Conservation (phyloP, 64 coral and sea anemone species). For the Stylophora pistillata region DNA sequence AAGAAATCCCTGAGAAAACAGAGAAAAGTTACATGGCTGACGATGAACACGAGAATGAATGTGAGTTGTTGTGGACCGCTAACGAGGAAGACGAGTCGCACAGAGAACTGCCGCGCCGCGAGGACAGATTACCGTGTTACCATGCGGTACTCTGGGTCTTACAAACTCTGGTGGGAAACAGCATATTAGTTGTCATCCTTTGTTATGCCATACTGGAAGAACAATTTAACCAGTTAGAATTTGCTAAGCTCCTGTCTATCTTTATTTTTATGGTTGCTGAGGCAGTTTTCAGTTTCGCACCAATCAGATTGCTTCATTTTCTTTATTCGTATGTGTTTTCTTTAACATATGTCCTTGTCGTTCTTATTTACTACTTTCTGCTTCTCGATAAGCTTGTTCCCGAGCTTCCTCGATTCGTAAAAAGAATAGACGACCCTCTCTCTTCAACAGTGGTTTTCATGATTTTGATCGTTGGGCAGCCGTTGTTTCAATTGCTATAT, state of each 20-base stretch:
- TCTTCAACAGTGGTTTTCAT: not conserved
- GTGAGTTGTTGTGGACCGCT: not conserved
- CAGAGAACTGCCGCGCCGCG: not conserved
- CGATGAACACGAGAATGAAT: not conserved
- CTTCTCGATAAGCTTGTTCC: not conserved
- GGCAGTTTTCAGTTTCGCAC: slow-evolving; percentile 12
- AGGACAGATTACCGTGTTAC: slow-evolving; percentile 3
- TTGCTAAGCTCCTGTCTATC: not conserved
- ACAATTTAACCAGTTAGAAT: not conserved
- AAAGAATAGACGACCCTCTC: not conserved
- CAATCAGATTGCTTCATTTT: slow-evolving; percentile 20
- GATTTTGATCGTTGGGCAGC: slow-evolving; percentile 4
- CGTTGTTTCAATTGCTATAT: slow-evolving; percentile 19
- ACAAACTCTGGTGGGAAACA: not conserved
- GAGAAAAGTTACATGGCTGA: not conserved
- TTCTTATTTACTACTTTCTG: not conserved
- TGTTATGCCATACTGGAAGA: not conserved
- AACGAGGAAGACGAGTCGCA: not conserved
- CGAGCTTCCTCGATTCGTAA: not conserved
- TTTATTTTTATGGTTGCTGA: not conserved
- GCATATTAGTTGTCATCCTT: not conserved
- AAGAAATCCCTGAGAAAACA: not conserved
- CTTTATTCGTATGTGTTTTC: slow-evolving; percentile 35
- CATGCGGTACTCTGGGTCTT: slow-evolving; percentile 22
- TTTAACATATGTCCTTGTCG: not conserved